Base-by-base conservation (phyloP, 2,888 invertebrate species). In the Fragum sueziense region DNA sequence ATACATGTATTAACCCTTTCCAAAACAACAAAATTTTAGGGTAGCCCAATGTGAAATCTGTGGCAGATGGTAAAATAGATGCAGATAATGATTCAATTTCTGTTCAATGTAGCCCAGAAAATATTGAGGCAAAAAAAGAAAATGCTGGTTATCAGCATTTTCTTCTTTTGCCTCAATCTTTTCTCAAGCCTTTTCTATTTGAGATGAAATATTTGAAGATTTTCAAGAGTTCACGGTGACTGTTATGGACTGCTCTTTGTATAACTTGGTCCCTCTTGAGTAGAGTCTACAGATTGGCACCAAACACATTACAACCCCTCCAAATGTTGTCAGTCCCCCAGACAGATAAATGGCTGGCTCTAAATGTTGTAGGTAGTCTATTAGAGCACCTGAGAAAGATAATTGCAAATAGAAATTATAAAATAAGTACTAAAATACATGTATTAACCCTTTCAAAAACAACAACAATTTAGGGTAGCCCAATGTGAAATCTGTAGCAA, bases 261-360 rank as follows among this genome's bases (percentile, higher is more conserved):
- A 47, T 47, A n/a, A 47, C 17, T 33, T 17, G 20, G 31, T 31
- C 20, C 20, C 6, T 7, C 22, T 31, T 22, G 41, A 41, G 25
- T 41, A 65, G n/a, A 37, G 47, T 61, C 59, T 47, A 37, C 68
- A 59, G 4, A 82, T 9, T 68, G 82, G 85, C 2, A 86, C 74
- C 25, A 83, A 33, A 29, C 76, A 67, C 86, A 88, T 86, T 11
- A 85, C 76, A 0, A 85, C 22, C 11, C 87, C 87, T 7, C 82
- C 86, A 37, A 82, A 47, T 20, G 85, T 62, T 0, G 84, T 82
- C 3, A 86, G 25, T 1, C 57, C 74, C 11, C 86, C 87, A 29
- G 85, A 82, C 29, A 87, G 37, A 65, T 85, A 83, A 6, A 61
- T 61, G 14, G 31, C 57, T 22, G 27, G 57, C 14, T 57, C 27